These are phyloP conservation scores for Volucella bombylans DNA, from an alignment of 2,888 invertebrate species.

Conservation along the genomic window DNA sequence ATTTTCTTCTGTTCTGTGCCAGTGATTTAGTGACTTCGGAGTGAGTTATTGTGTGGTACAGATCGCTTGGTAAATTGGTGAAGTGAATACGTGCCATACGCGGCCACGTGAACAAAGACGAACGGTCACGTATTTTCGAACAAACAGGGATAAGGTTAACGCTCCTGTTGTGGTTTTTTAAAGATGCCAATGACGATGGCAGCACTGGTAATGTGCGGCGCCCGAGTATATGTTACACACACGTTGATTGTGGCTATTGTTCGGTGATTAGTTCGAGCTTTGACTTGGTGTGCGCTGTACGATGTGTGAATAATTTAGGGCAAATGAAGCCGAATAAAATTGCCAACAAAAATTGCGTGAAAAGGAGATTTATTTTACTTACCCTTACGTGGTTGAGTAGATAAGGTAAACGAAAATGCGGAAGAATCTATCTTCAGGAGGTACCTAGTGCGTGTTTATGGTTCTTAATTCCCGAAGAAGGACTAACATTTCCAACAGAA, in stretches of 20 bases:
- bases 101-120: background rate
- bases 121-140: constrained; percentile 5
- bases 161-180: background rate
- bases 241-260: constrained; percentile 34
- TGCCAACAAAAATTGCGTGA: background rate
- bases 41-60: constrained; percentile 29
- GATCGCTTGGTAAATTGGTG: constrained; percentile 33
- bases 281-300: background rate
- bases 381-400: background rate
- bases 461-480: no score
- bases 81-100: constrained; percentile 21
- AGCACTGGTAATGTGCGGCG: background rate
- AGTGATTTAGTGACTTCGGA: constrained; percentile 35
- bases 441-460: no score
- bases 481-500: no score
- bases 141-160: background rate
- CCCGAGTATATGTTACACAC: background rate
- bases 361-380: constrained; percentile 6
- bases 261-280: constrained; percentile 14
- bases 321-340: background rate
- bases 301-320: background rate
- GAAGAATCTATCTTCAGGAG: no score
- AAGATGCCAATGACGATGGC: background rate
- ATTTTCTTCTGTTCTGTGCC: background rate
- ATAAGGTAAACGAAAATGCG: no score